Base-by-base conservation (phyloP, 2,888 invertebrate genomes). In the Brachypterus glaber region DNA sequence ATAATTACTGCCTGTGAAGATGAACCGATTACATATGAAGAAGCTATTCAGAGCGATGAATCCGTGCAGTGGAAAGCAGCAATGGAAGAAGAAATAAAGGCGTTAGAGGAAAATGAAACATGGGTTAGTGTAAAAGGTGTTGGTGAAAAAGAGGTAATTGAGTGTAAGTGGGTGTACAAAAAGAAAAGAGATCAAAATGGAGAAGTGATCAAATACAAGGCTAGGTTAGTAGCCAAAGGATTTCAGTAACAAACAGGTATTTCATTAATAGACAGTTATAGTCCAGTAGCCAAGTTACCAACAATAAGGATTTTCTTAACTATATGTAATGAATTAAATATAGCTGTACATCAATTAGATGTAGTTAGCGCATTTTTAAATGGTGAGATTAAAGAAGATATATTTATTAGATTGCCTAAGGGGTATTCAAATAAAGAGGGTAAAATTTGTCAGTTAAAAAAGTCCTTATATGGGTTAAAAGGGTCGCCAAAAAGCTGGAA, bases 401-500 rank as follows among this genome's bases (percentile, higher is more conserved):
- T 21, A 7, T 21, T 7, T 21, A 21, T 21, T 21, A 7, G 5
- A 21, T 21, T 21, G 9, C 21, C 21, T 7, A 21, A 21, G 9
- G 21, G 21, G 21, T 21, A 7, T 21, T 7, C 5, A 7, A 21
- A n/a, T n/a, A n/a, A n/a, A n/a, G n/a, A n/a, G n/a, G n/a, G n/a
- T n/a, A n/a, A 29, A 24, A 8, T 30, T 15, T 40, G 39, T 11
- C 47, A 46, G 39, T 17, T 47, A 32, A 39, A 25, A 33, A 50
- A 43, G 33, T 38, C 43, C 7, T 25, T 47, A 13, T 51, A 50
- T 41, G 49, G 48, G 1, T 33, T 49, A 13, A 47, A 45, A 33
- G 11, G 32, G 14, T 44, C 44, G 30, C 47, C 47, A 17, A 46
- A 41, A 37, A 39, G 35, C 37, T 49, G 48, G 45, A 38, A 49